These are phyloP conservation scores for Dysidea cf. avara DNA, from an alignment of 37 sponge, comb jelly and placozoan species.

Conservation along the genomic window DNA sequence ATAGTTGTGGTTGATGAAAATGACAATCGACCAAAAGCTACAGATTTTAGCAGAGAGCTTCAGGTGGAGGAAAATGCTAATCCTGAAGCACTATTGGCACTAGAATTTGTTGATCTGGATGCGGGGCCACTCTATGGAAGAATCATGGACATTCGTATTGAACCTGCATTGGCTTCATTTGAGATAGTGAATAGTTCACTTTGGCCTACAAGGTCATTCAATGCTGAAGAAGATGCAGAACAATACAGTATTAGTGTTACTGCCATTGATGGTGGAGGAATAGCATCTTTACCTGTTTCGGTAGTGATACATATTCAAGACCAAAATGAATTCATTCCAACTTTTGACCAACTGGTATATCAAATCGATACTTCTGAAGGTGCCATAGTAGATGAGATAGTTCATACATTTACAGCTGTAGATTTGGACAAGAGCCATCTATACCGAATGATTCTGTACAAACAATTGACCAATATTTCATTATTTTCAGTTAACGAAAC, in stretches of 20 bases:
- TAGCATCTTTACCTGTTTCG: neutral
- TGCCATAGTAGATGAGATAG: neutral
- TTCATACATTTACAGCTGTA: constrained; percentile 28
- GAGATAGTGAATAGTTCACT: too few relatives aligned
- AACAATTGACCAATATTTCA: too few relatives aligned
- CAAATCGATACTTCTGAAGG: constrained; percentile 24
- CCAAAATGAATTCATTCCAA: constrained; percentile 48
- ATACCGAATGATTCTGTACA: constrained; percentile 9
- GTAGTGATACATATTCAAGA: constrained; percentile 43
- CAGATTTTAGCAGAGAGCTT: too few relatives aligned
- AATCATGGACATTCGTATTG: too few relatives aligned
- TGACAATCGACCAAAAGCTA: constrained; percentile 38
- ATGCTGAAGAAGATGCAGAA: too few relatives aligned
- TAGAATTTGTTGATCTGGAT: too few relatives aligned
- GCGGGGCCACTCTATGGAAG: too few relatives aligned
- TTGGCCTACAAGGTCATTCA: too few relatives aligned
- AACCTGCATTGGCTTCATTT: too few relatives aligned
- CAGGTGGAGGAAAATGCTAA: too few relatives aligned
- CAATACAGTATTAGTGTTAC: constrained; percentile 8
- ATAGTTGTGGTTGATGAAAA: constrained; percentile 39
- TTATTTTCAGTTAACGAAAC: neutral
- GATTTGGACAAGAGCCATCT: constrained; percentile 30
- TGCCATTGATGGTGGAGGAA: constrained; percentile 47
- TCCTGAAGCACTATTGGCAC: too few relatives aligned
- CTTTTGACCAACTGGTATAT: constrained; percentile 18